Percentiles rank a stretch among this genome's conserved stretches.
Conservation (phyloP, 2,113 vertebrate genomes). For the Pteropus alecto region DNA sequence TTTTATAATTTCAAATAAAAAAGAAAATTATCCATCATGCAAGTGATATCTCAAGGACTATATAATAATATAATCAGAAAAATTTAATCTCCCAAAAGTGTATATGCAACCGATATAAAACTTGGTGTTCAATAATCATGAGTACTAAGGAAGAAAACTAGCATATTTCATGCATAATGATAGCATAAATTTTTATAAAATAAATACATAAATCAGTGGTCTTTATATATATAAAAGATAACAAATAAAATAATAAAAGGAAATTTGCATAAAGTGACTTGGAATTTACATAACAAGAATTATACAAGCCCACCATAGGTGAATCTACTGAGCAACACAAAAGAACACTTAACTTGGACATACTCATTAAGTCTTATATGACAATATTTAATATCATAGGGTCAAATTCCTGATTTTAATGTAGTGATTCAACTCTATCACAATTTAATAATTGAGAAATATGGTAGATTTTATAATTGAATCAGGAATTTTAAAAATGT, state of each 20-base stretch:
- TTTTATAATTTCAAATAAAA: constrained; percentile 74
- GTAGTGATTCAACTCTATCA: neutral
- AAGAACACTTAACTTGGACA: neutral
- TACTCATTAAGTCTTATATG: neutral
- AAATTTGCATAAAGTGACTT: neutral
- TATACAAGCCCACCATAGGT: neutral
- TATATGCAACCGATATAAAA: constrained; percentile 44
- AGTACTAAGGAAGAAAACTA: constrained; percentile 3
- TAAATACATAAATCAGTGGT: neutral
- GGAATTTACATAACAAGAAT: neutral
- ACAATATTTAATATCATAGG: neutral
- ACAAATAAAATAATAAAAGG: neutral
- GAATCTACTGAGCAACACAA: neutral
- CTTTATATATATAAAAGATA: neutral
- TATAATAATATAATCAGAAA: constrained; percentile 70
- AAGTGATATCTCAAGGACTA: constrained; percentile 72
- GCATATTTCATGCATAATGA: neutral
- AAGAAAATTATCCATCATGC: constrained; percentile 70
- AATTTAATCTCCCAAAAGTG: constrained; percentile 61
- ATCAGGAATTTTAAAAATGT: neutral
- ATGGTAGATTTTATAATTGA: neutral
- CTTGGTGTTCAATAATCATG: constrained; percentile 60
- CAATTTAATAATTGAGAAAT: neutral
- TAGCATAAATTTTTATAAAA: neutral
- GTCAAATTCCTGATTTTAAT: neutral